A percentile compares a stretch with the other conserved stretches of the same genome.
These are phyloP conservation scores for Onychomys arenicola DNA, from an alignment of 2,797 vertebrate species.

Conservation along the genomic window DNA sequence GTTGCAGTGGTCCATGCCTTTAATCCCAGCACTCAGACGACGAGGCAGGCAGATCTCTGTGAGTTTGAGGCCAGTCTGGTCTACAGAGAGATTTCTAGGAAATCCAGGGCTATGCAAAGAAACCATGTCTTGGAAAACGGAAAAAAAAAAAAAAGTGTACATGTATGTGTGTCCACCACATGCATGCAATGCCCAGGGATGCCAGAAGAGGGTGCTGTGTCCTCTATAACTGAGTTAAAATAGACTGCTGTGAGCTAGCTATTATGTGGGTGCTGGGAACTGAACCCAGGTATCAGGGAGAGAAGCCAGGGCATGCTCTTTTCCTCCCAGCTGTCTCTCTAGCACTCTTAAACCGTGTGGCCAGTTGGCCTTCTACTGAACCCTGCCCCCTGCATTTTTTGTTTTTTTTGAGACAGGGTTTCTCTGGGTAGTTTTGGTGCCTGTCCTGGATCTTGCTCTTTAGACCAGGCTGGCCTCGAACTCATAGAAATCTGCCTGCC, in stretches of 20 bases:
- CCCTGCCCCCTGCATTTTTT: neutral
- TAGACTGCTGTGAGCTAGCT: neutral
- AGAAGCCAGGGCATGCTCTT: neutral
- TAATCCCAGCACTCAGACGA: no score
- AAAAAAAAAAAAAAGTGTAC: neutral
- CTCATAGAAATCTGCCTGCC: neutral
- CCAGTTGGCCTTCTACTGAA: neutral
- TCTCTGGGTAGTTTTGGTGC: neutral
- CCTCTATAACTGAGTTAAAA: no score
- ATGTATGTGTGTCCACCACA: neutral
- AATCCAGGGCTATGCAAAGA: neutral
- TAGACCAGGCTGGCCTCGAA: neutral
- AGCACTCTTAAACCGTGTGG: neutral
- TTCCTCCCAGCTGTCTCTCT: neutral
- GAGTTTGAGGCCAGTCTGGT: neutral
- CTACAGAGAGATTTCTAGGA: neutral
- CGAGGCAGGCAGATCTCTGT: neutral
- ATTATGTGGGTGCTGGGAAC: neutral
- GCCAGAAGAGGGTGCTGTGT: neutral
- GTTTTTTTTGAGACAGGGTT: neutral
- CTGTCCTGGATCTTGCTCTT: no score
- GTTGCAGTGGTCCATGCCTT: neutral
- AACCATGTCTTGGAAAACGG: neutral
- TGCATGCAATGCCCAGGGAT: neutral
- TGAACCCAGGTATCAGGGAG: neutral